phyloP scores from a whole-genome alignment of 30 jellyfish, hydroid and myxozoan genomes.

The Hydractinia symbiolongicarpus region DNA sequence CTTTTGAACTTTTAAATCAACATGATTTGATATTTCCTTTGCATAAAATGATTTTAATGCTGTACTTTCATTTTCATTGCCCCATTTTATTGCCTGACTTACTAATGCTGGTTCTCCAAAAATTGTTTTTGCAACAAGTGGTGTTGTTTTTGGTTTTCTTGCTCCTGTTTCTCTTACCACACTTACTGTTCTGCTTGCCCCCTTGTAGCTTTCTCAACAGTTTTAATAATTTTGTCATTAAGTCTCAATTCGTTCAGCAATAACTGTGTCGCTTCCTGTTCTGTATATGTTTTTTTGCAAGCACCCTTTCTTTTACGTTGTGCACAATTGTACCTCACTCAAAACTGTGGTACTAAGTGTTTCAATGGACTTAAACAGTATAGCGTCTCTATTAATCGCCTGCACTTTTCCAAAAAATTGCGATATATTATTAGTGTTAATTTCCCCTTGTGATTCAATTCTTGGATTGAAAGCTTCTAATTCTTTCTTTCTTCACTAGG shows the following conservation, averaged over 20 bases:
- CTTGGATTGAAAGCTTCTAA: conserved; percentile 34
- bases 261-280: too few species aligned
- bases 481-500: conserved; percentile 16
- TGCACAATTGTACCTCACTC: conserved; percentile 1
- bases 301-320: too few species aligned
- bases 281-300: too few species aligned
- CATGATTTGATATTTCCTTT: conserved; percentile 12
- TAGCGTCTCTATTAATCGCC: conserved; percentile 22
- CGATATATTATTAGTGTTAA: background rate
- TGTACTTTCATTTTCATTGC: conserved; percentile 20
- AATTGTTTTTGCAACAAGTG: conserved; percentile 7
- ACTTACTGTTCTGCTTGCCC: conserved; percentile 19
- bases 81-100: conserved; percentile 29
- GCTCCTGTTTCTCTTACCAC: conserved; percentile 10
- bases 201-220: conserved; percentile 17
- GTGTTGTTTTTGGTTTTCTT: conserved; percentile 23
- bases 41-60: conserved; percentile 36
- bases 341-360: background rate
- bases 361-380: conserved; percentile 25
- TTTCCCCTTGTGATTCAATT: conserved; percentile 6
- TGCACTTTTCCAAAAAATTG: conserved; percentile 19
- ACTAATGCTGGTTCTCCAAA: background rate
- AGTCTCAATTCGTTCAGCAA: too few species aligned
- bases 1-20: background rate
- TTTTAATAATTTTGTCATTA: too few species aligned